Conservation (phyloP, 2,797 vertebrate species). For the Loriculus beryllinus region DNA sequence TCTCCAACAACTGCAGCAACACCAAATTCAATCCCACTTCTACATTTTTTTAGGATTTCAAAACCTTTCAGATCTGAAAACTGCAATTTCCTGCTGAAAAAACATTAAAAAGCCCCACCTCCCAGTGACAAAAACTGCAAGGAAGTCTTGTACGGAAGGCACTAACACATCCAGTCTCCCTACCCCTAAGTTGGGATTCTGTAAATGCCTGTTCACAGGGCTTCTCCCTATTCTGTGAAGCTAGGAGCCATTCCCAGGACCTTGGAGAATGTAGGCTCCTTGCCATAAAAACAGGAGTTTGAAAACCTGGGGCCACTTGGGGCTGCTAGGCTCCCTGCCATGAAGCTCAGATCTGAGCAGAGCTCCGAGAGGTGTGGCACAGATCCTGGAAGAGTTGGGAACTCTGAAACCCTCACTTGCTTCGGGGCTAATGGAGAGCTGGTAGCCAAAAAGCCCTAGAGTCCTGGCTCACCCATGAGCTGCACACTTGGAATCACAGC, state of each 20-base stretch:
- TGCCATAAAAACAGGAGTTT: not conserved
- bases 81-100: not conserved
- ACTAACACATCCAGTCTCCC: not conserved
- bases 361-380: constrained; percentile 34
- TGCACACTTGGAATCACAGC: not conserved
- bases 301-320: constrained; percentile 8
- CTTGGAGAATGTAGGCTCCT: not conserved
- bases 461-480: not conserved
- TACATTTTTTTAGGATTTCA: not conserved
- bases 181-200: not conserved
- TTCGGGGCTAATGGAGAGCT: not conserved
- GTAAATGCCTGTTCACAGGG: not conserved
- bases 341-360: not conserved
- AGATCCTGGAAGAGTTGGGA: constrained; percentile 11
- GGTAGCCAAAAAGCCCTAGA: constrained; percentile 13
- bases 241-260: constrained; percentile 1
- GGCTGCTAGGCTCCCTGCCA: constrained; percentile 31
- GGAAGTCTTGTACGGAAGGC: not conserved
- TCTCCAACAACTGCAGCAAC: not conserved
- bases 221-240: not conserved
- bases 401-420: not conserved
- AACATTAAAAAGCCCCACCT: not conserved
- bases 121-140: not conserved
- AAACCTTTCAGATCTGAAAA: not conserved
- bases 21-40: not conserved